These are phyloP conservation scores for Hestina assimilis DNA, from an alignment of 1,140 invertebrate genomes.

Conservation along the genomic window DNA sequence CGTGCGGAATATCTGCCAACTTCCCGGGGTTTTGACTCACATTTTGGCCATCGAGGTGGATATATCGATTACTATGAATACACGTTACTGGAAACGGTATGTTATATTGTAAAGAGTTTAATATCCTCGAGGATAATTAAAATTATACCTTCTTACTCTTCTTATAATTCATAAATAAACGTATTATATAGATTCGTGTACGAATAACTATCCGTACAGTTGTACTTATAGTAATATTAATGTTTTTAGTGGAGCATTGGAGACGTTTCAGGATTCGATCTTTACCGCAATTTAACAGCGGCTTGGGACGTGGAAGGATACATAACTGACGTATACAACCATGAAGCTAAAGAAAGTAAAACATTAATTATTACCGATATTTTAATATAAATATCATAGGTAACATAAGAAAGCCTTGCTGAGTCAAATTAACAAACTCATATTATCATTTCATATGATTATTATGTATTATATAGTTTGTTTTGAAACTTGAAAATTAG, in stretches of 20 bases:
- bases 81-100: constrained; percentile 78
- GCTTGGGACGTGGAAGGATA: constrained; percentile 82
- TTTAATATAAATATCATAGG: no score
- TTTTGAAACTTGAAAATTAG: no score
- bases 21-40: constrained; percentile 89
- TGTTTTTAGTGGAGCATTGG: constrained; percentile 46
- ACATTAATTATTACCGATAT: no score
- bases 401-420: no score
- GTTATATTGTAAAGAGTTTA: constrained; percentile 21
- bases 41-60: constrained; percentile 91
- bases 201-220: no score
- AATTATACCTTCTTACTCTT: neutral
- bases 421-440: no score
- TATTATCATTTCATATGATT: no score
- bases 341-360: constrained; percentile 79
- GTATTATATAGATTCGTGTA: neutral
- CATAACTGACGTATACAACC: constrained; percentile 87
- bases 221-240: no score
- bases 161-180: neutral
- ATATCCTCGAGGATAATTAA: no score
- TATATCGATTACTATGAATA: constrained; percentile 92
- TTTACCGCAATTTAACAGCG: constrained; percentile 80
- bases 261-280: constrained; percentile 80
- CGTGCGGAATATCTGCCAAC: constrained; percentile 87
- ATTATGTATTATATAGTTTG: no score